phyloP scores from a whole-genome alignment of 2,113 vertebrate species.

The Oncorhynchus clarkii region DNA sequence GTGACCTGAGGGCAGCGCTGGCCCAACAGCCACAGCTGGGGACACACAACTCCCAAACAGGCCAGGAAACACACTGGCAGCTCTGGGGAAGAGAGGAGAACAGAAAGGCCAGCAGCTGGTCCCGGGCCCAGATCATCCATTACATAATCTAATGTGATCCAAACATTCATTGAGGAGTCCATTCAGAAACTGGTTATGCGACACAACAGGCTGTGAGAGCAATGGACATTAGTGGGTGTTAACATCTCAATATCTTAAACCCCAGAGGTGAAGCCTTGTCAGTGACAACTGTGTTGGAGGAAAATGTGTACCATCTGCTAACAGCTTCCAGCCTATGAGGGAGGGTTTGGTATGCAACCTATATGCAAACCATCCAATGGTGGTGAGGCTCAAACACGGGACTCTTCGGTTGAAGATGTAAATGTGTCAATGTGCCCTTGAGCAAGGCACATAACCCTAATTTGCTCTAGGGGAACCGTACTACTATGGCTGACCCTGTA shows the following conservation, averaged over 20 bases:
- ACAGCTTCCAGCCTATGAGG: neutral
- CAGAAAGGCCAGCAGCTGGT: slow-evolving; percentile 17
- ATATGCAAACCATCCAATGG: neutral
- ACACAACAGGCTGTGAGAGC: neutral
- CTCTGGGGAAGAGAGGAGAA: neutral
- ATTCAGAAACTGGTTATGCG: slow-evolving; percentile 16
- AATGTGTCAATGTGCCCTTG: too few species aligned
- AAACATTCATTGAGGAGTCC: slow-evolving; percentile 23
- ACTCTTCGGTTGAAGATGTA: too few species aligned
- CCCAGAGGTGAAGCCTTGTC: too few species aligned
- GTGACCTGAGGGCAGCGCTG: too few species aligned
- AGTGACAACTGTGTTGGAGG: neutral
- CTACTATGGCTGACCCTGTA: too few species aligned
- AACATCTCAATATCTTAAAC: too few species aligned
- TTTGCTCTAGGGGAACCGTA: too few species aligned
- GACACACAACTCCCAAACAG: slow-evolving; percentile 17
- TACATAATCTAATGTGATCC: slow-evolving; percentile 48
- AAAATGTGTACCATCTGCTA: neutral
- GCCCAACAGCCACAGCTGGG: neutral
- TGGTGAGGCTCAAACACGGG: neutral
- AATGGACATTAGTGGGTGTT: neutral
- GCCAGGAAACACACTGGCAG: slow-evolving; percentile 14
- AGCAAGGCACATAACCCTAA: too few species aligned
- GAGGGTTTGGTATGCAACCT: neutral
- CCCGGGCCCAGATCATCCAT: slow-evolving; percentile 24